Evolutionary conservation across 2,113 vertebrate species (phyloP).

Genomic region (Cyphomyrus plagiostoma): DNA sequence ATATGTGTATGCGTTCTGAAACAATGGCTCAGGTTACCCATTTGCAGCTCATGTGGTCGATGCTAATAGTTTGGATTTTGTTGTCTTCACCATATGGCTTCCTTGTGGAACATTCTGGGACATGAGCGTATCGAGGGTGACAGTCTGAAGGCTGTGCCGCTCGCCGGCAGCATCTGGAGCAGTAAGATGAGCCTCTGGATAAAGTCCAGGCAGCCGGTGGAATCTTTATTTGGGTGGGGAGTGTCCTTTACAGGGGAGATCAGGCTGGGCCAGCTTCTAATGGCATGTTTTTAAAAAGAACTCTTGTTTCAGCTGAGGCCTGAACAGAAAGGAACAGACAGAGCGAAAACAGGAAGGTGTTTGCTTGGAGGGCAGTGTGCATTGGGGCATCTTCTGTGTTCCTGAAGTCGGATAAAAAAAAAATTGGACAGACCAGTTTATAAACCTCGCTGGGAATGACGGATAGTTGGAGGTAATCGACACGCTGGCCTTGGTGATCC

Average conservation of each 20-base stretch:
- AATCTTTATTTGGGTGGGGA: neutral
- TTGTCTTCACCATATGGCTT: neutral
- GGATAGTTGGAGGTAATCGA: neutral
- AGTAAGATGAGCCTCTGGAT: neutral
- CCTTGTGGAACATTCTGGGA: neutral
- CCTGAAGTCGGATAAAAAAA: neutral
- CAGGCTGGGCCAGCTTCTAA: neutral
- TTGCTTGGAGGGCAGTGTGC: neutral
- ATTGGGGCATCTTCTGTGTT: neutral
- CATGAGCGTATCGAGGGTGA: neutral
- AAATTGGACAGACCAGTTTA: neutral
- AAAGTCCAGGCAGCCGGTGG: too few relatives aligned
- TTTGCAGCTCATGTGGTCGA: neutral
- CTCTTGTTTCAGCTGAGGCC: neutral
- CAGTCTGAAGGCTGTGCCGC: neutral
- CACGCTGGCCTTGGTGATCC: neutral
- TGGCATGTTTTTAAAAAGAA: neutral
- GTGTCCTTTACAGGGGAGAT: neutral
- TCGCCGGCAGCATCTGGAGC: neutral
- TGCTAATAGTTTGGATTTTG: neutral
- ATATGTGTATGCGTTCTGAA: neutral
- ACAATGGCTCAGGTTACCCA: neutral
- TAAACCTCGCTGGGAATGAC: neutral
- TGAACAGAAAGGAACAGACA: neutral
- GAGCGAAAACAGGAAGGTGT: neutral